These are phyloP conservation scores for Mycteria americana DNA, from an alignment of 2,797 vertebrate species.

Conservation along the genomic window DNA sequence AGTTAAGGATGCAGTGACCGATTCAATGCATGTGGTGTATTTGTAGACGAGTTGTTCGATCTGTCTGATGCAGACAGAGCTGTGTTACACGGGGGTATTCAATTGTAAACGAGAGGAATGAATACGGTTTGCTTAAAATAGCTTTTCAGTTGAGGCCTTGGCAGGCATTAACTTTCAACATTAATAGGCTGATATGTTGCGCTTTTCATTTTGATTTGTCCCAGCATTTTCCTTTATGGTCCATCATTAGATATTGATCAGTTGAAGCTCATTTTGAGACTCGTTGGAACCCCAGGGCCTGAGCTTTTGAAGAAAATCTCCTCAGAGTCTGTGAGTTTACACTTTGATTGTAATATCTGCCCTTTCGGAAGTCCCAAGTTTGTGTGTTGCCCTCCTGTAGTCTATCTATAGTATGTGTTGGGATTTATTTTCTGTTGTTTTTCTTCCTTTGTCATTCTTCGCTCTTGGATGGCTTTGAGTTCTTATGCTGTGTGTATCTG, in stretches of 20 bases:
- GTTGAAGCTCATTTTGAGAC: constrained; percentile 97
- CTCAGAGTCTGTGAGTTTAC: constrained; percentile 95
- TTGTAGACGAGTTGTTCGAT: background rate
- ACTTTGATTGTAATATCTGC: constrained; percentile 77
- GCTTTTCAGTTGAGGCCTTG: constrained; percentile 4
- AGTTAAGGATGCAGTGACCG: background rate
- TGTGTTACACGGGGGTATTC: background rate
- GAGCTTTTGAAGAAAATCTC: constrained; percentile 98
- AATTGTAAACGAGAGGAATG: background rate
- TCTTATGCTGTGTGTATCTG: background rate
- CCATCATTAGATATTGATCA: constrained; percentile 97
- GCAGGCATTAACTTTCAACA: background rate
- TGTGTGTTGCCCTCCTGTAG: constrained; percentile 46
- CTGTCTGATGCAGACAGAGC: background rate
- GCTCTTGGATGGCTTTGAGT: constrained; percentile 32
- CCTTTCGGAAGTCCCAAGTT: constrained; percentile 56
- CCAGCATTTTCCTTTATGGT: constrained; percentile 95
- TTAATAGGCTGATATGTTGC: constrained; percentile 43
- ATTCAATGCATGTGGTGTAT: background rate
- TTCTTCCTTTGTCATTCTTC: background rate
- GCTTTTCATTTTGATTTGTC: constrained; percentile 75
- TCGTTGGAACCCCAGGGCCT: constrained; percentile 93
- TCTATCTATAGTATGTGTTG: constrained; percentile 46
- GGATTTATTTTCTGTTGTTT: constrained; percentile 8
- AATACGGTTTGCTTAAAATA: background rate